phyloP scores from a whole-genome alignment of 2,797 vertebrate species.

The Melanotaenia boesemani region DNA sequence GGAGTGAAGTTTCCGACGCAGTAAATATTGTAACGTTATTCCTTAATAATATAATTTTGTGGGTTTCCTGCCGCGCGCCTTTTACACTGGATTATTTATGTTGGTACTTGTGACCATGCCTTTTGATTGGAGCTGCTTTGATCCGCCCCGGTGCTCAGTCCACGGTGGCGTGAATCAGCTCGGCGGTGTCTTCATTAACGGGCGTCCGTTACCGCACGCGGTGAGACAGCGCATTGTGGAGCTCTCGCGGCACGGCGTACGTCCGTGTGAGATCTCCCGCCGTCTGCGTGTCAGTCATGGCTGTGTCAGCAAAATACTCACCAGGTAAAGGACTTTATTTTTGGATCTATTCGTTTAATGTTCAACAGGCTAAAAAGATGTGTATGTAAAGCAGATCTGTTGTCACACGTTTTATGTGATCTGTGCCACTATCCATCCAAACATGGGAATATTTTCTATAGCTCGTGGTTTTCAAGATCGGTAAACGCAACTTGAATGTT shows the following conservation, averaged over 20 bases:
- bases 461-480: neutral
- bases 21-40: neutral
- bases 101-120: neutral
- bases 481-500: neutral
- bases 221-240: constrained; percentile 93
- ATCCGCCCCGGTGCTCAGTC: constrained; percentile 72
- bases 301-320: constrained; percentile 94
- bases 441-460: neutral
- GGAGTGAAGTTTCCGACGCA: no score
- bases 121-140: neutral
- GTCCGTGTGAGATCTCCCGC: constrained; percentile 84
- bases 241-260: constrained; percentile 89
- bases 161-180: constrained; percentile 93
- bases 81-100: neutral
- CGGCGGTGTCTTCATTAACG: constrained; percentile 93
- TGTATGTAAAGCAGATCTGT: neutral
- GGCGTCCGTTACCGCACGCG: constrained; percentile 89
- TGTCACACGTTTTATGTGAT: neutral
- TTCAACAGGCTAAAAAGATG: neutral
- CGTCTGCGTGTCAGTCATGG: constrained; percentile 91
- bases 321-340: constrained; percentile 82
- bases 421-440: neutral
- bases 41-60: neutral
- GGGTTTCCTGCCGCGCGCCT: neutral
- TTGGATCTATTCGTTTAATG: neutral